Evolutionary conservation across 53 echinoderm and acorn worm genomes (phyloP).

Genomic region (Zoroaster sp.): DNA sequence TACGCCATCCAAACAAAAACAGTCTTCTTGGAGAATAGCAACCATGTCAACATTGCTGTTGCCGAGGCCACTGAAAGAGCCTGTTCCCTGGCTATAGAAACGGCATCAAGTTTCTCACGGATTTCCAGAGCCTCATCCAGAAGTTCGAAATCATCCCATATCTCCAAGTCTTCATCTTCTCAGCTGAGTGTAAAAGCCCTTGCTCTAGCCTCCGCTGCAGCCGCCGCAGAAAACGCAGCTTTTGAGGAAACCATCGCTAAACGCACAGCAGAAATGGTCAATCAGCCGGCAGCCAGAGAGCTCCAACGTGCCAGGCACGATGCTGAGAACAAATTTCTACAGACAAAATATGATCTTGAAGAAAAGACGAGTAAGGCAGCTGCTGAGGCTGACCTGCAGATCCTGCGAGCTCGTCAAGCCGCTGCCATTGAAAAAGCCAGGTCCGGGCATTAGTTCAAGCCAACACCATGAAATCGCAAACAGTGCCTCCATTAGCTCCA

Average conservation of each 20-base stretch:
- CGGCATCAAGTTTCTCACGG: background rate
- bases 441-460: constrained; percentile 22
- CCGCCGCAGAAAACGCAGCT: constrained; percentile 37
- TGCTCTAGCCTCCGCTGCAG: constrained; percentile 46
- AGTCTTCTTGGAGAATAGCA: constrained; percentile 12
- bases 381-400: constrained; percentile 44
- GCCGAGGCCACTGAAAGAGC: constrained; percentile 2
- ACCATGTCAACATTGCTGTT: background rate
- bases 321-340: background rate
- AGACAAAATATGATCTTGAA: background rate
- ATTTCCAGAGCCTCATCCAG: background rate
- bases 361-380: background rate
- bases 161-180: background rate
- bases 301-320: constrained; percentile 15
- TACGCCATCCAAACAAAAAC: background rate
- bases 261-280: constrained; percentile 33
- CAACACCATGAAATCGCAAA: background rate
- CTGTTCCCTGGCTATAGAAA: background rate
- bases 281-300: too few species aligned
- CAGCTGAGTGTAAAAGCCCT: background rate
- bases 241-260: constrained; percentile 46
- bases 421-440: constrained; percentile 40
- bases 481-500: background rate
- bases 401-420: constrained; percentile 36
- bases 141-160: background rate